phyloP scores from a whole-genome alignment of 2,888 invertebrate species.

The Scaptomyza flava region DNA sequence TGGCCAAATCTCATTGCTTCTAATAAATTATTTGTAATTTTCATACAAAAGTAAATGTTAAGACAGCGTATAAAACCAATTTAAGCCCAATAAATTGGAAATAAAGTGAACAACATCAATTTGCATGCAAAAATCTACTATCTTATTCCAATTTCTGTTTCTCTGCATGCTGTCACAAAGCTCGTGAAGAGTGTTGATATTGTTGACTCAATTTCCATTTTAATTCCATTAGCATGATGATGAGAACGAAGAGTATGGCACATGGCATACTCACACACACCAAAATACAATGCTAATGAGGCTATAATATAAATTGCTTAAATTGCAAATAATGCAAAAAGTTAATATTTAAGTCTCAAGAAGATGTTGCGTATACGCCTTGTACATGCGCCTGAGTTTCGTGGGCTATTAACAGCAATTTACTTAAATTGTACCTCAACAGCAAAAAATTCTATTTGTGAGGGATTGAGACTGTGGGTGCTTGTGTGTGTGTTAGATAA shows the following conservation, averaged over 20 bases:
- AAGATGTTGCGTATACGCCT: conserved; percentile 44
- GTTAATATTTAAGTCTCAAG: conserved; percentile 52
- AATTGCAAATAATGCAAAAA: conserved; percentile 78
- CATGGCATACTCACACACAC: conserved; percentile 23
- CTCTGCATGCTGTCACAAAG: conserved; percentile 8
- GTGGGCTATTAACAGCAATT: conserved; percentile 50
- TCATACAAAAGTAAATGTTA: conserved; percentile 25
- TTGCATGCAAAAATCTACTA: neutral
- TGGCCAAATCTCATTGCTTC: neutral
- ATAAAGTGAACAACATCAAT: neutral
- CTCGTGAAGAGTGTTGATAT: conserved; percentile 47
- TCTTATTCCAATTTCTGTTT: conserved; percentile 1
- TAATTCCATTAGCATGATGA: conserved; percentile 72
- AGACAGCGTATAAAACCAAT: neutral
- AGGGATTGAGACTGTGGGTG: conserved; percentile 4
- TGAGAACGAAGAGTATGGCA: conserved; percentile 58
- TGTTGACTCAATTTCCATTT: conserved; percentile 73
- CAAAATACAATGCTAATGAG: conserved; percentile 65
- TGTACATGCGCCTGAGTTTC: conserved; percentile 25
- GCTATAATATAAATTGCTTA: conserved; percentile 76
- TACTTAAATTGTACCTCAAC: conserved; percentile 57
- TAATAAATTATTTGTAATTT: neutral
- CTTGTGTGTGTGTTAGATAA: conserved; percentile 7
- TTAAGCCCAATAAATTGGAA: neutral
- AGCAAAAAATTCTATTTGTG: conserved; percentile 35